These are phyloP conservation scores for Tychaedon coryphoeus DNA, from an alignment of 2,113 vertebrate genomes.

Conservation along the genomic window DNA sequence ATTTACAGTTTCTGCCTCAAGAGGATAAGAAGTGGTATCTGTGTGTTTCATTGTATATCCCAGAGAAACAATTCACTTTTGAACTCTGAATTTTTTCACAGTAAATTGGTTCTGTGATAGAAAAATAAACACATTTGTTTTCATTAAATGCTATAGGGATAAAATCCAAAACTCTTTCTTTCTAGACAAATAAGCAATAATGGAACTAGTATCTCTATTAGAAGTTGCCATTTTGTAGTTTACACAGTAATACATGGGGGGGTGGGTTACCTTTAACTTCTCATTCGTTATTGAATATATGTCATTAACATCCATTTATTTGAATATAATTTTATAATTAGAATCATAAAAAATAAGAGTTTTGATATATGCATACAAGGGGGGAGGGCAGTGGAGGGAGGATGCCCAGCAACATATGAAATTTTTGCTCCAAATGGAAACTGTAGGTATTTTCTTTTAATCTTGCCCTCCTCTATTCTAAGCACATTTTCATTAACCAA, in stretches of 20 bases:
- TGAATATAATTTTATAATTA: background rate
- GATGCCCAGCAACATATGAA: background rate
- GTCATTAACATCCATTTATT: background rate
- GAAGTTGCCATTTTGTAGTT: background rate
- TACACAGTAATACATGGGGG: background rate
- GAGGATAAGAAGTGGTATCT: constrained; percentile 35
- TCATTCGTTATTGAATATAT: background rate
- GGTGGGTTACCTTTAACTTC: background rate
- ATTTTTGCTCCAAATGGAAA: background rate
- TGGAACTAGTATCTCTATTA: background rate
- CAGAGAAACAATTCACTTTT: constrained; percentile 54
- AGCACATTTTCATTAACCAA: background rate
- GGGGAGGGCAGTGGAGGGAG: rapidly evolving
- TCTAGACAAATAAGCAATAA: background rate
- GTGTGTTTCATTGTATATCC: constrained; percentile 20
- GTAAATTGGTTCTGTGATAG: constrained; percentile 44
- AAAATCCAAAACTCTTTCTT: background rate
- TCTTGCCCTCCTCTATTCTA: background rate
- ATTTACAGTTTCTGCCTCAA: constrained; percentile 62
- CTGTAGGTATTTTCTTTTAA: background rate
- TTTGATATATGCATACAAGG: background rate
- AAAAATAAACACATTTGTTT: constrained; percentile 61
- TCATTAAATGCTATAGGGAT: background rate
- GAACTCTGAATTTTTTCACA: constrained; percentile 45
- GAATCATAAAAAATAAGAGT: background rate